phyloP scores from a whole-genome alignment of 1,140 invertebrate genomes.

The Archivesica marissinica region DNA sequence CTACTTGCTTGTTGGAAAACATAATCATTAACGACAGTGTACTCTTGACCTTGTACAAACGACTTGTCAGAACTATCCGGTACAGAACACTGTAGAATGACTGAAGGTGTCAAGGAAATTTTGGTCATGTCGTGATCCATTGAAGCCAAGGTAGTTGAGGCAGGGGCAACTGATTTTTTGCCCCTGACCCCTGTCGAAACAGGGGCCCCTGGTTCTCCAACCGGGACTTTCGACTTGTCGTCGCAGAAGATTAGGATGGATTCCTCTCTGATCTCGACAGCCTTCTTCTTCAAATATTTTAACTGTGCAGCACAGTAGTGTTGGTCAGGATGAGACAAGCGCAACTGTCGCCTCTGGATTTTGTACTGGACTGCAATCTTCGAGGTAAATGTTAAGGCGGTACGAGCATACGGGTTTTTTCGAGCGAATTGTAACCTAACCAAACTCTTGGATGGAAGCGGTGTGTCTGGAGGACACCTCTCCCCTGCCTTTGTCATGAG shows the following conservation, averaged over 20 bases:
- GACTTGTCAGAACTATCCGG: conserved; percentile 45
- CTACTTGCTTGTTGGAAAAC: conserved; percentile 58
- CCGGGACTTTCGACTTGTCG: conserved; percentile 64
- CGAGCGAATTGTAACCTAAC: not conserved
- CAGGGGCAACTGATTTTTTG: conserved; percentile 53
- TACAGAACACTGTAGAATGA: conserved; percentile 53
- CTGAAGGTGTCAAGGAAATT: conserved; percentile 58
- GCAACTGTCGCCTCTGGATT: conserved; percentile 20
- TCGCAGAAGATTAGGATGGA: conserved; percentile 45
- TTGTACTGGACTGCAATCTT: conserved; percentile 30
- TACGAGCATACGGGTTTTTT: not conserved
- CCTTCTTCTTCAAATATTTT: conserved; percentile 15
- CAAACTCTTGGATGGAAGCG: not conserved
- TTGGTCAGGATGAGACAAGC: conserved; percentile 33
- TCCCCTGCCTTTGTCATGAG: not conserved
- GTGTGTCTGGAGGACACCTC: not conserved
- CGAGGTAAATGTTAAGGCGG: not conserved
- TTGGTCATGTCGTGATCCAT: conserved; percentile 65
- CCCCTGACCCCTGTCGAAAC: conserved; percentile 49
- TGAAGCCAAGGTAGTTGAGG: conserved; percentile 9
- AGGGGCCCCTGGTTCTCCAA: conserved; percentile 60
- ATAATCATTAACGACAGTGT: conserved; percentile 50
- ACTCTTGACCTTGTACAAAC: conserved; percentile 60
- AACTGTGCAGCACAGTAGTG: conserved; percentile 28
- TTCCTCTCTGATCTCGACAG: conserved; percentile 41